Conservation (phyloP, 2,113 vertebrate species). For the Hyperopisus bebe region DNA sequence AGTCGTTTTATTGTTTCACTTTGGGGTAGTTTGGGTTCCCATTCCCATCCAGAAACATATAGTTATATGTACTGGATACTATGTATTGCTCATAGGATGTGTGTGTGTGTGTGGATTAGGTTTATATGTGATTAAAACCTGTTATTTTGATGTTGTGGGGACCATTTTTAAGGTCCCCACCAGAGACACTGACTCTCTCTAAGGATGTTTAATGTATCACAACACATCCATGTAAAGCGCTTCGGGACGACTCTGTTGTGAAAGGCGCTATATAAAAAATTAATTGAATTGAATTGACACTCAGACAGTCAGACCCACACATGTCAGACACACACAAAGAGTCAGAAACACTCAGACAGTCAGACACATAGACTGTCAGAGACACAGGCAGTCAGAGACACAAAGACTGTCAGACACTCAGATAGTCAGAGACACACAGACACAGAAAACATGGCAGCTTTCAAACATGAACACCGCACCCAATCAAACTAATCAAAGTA, state of each 20-base stretch:
- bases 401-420: background rate
- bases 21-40: background rate
- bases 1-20: background rate
- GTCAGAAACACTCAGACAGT: background rate
- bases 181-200: too few relatives aligned
- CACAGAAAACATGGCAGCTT: background rate
- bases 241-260: too few relatives aligned
- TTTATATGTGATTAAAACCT: too few relatives aligned
- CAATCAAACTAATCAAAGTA: background rate
- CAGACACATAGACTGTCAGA: background rate
- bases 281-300: background rate
- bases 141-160: too few relatives aligned
- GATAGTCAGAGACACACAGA: background rate
- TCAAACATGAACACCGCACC: background rate
- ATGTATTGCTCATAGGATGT: background rate
- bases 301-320: background rate
- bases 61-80: background rate
- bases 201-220: too few relatives aligned
- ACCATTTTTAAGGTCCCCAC: too few relatives aligned
- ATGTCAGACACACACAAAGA: background rate
- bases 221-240: too few relatives aligned
- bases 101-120: background rate
- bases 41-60: background rate
- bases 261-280: too few relatives aligned
- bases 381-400: background rate